These are phyloP conservation scores for Brachyistius frenatus DNA, from an alignment of 2,113 vertebrate genomes.

Conservation along the genomic window DNA sequence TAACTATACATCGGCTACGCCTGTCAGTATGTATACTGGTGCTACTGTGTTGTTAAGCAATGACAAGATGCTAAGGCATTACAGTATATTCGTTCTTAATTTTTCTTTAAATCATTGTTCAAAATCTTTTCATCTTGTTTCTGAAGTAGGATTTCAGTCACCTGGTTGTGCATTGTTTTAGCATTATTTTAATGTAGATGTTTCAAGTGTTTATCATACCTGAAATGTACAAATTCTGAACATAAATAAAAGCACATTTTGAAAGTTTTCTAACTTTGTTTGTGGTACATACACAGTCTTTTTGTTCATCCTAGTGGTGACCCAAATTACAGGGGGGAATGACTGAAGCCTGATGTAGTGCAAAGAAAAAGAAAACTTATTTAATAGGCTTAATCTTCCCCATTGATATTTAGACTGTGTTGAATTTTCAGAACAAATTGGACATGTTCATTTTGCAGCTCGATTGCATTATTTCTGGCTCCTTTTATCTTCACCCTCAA, in stretches of 20 bases:
- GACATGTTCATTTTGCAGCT: conserved; percentile 16
- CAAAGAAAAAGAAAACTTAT: not conserved
- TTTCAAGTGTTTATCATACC: conserved; percentile 89
- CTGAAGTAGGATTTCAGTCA: conserved; percentile 68
- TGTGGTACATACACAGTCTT: conserved; percentile 15
- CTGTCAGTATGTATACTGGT: conserved; percentile 85
- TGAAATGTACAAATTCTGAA: conserved; percentile 89
- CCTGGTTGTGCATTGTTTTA: conserved; percentile 83
- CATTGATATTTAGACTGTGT: not conserved
- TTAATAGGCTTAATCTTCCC: not conserved
- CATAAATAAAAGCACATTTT: conserved; percentile 94
- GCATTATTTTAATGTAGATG: conserved; percentile 85
- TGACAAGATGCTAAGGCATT: conserved; percentile 61
- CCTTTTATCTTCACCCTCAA: not conserved
- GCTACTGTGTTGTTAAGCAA: conserved; percentile 84
- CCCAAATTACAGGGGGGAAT: not conserved
- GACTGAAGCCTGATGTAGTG: not conserved
- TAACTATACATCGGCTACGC: conserved; percentile 63
- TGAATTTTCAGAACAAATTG: not conserved
- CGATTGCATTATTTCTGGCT: conserved; percentile 10
- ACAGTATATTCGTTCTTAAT: conserved; percentile 47
- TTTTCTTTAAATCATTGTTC: conserved; percentile 61
- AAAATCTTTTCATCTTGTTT: conserved; percentile 68
- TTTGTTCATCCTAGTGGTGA: not conserved
- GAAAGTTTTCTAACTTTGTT: conserved; percentile 87